Percentiles rank a stretch among this genome's conserved stretches.
phyloP scores from a whole-genome alignment of 2,113 vertebrate species.

The Monopterus albus region DNA sequence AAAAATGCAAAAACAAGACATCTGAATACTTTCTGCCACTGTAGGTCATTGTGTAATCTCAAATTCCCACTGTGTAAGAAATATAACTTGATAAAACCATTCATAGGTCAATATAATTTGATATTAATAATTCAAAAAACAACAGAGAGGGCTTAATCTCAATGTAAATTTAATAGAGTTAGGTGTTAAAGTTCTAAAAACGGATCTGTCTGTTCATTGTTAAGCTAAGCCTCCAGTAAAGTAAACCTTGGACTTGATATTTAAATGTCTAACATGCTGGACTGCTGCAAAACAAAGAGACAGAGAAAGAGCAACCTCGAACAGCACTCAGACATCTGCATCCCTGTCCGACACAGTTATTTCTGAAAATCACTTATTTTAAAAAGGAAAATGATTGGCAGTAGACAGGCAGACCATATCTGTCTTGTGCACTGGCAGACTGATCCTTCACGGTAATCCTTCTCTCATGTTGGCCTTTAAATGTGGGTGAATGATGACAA shows the following conservation, averaged over 20 bases:
- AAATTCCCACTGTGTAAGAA: conserved; percentile 7
- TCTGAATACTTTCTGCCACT: too few relatives aligned
- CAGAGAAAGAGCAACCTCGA: conserved; percentile 24
- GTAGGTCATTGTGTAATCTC: conserved; percentile 9
- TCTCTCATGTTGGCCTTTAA: background rate
- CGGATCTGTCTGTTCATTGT: background rate
- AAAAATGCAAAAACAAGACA: too few relatives aligned
- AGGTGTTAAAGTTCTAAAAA: conserved; percentile 1
- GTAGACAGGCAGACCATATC: conserved; percentile 8
- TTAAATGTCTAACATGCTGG: conserved; percentile 8
- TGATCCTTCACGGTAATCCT: conserved; percentile 41
- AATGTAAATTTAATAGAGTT: conserved; percentile 10
- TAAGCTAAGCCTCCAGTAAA: conserved; percentile 4
- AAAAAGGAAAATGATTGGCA: conserved; percentile 22
- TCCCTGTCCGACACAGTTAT: conserved; percentile 6
- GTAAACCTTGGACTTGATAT: conserved; percentile 15
- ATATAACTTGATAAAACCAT: conserved; percentile 8
- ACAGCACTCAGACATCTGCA: conserved; percentile 7
- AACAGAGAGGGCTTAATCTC: background rate
- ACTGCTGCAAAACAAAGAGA: conserved; percentile 26
- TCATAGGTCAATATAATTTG: background rate
- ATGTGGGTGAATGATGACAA: background rate
- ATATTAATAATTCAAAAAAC: conserved; percentile 26
- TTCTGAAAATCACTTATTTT: conserved; percentile 30
- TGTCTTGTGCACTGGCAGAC: conserved; percentile 19